Percentiles rank a stretch among this genome's conserved stretches.
Evolutionary conservation across 2,797 vertebrate species (phyloP).

Genomic region (Simalia tracyae): DNA sequence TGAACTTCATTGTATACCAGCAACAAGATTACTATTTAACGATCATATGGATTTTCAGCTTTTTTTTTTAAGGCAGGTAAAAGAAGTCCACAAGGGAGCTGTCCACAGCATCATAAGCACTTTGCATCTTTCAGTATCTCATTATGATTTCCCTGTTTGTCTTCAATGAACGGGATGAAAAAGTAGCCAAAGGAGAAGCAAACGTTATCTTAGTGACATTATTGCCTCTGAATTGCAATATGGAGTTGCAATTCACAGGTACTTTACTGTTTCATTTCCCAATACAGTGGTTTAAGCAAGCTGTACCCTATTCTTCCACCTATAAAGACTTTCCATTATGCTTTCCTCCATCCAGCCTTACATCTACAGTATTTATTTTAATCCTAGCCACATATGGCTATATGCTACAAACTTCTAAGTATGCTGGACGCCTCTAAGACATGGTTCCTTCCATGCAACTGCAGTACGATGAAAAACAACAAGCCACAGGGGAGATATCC

Average conservation of each 20-base stretch:
- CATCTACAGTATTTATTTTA: neutral
- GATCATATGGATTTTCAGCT: neutral
- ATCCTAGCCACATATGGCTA: neutral
- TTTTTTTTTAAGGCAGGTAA: neutral
- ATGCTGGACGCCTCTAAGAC: neutral
- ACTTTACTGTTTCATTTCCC: neutral
- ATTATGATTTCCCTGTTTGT: neutral
- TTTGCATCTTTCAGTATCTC: neutral
- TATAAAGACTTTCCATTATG: neutral
- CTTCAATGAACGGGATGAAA: neutral
- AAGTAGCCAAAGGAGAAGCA: neutral
- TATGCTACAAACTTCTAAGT: neutral
- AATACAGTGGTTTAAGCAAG: neutral
- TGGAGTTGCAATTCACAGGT: neutral
- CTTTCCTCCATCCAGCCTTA: neutral
- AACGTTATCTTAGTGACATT: neutral
- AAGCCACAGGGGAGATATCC: neutral
- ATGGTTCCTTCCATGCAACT: neutral
- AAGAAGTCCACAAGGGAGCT: neutral
- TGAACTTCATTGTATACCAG: neutral
- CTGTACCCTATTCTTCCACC: neutral
- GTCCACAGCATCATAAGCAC: neutral
- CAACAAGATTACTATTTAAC: neutral
- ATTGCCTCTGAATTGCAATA: neutral
- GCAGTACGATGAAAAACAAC: neutral